Base-by-base conservation (phyloP, 2,888 invertebrate genomes). In the Mantis religiosa region DNA sequence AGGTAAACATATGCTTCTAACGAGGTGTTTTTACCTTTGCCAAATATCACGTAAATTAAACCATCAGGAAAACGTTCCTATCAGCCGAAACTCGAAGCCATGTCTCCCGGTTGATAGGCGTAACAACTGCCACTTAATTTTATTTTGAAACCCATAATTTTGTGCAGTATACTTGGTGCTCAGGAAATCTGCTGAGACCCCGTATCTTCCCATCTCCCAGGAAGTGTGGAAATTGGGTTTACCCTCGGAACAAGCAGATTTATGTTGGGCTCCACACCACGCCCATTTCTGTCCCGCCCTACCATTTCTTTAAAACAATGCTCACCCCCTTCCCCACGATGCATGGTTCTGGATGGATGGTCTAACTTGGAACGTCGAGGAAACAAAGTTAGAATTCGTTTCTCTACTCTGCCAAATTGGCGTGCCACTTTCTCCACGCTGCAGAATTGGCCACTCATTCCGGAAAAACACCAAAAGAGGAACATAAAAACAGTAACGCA, bases 221-320 rank as follows among this genome's bases (percentile, higher is more conserved):
- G 87, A 87, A 87, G 87, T 87, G 87, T 87, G 87, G 87, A 87
- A 87, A 87, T 87, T 87, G 82, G 87, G 87, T 87, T 87, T 87
- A 82, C 87, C 87, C 87, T 71, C 34, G 20, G 54, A 71, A 71
- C 54, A 71, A 71, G 54, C 54, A 87, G 87, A 87, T 87, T 87
- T 87, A 87, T 87, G 82, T 87, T 14, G 82, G 20, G 54, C 54
- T 71, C 54, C 54, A 15, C 34, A n/a, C 82, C 87, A 87, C 87
- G 87, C 87, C 87, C 82, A 71, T 14, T 71, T 71, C 87, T 82
- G 34, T 14, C 82, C 87, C 87, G 87, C 87, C 87, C 82, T 41
- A n/a, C n/a, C 87, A 27, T 87, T 87, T 82, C 87, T 87, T 87
- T 87, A 87, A 87, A 87, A 87, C 87, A 87, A 82, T 87, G 82